Evolutionary conservation across 2,888 invertebrate species (phyloP), one percentile per base, ranked within the genome.

Genomic region (Scaptomyza flava): DNA sequence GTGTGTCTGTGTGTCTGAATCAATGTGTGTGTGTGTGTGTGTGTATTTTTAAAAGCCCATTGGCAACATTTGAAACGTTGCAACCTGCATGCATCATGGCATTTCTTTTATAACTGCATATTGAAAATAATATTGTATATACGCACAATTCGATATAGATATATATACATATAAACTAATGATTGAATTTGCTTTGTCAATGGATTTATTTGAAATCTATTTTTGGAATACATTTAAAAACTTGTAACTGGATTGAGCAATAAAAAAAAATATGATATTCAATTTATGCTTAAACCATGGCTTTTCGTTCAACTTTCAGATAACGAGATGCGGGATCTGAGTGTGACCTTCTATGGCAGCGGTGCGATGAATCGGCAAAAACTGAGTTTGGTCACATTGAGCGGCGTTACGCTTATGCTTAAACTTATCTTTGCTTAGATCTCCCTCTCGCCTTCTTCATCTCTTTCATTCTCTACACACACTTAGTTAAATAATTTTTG

Each of bases 291-390:
- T n/a, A 34, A 34, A 4, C 7, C 12, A 51, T 33, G 11, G 8
- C 17, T 52, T 42, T 53, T 38, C 38, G 7, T 27, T 51, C 14
- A 34, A 8, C 23, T 67, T 81, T 0, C 88, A 92, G 92, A 92
- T 87, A 91, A 91, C 62, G 92, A 92, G 85, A 92, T 92, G 92
- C 89, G 92, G 11, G 92, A 92, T 66, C 88, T 92, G 67, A 91
- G 92, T 64, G 92, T 92, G 9, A 92, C 92, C 6, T 92, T 91
- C 69, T 92, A 92, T 68, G 92, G 92, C 52, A 91, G 91, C 61
- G 87, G 89, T 9, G 82, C 91, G 27, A 67, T 77, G 12, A 79
- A 80, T 46, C 68, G 76, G 42, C 77, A 78, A 31, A 71, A 79
- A 58, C 43, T 77, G 33, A 74, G 71, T 48, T 65, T 78, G n/a